A percentile compares a stretch with the other conserved stretches of the same genome.
phyloP scores from a whole-genome alignment of 2,888 invertebrate genomes.

The Lamellibrachia satsuma region DNA sequence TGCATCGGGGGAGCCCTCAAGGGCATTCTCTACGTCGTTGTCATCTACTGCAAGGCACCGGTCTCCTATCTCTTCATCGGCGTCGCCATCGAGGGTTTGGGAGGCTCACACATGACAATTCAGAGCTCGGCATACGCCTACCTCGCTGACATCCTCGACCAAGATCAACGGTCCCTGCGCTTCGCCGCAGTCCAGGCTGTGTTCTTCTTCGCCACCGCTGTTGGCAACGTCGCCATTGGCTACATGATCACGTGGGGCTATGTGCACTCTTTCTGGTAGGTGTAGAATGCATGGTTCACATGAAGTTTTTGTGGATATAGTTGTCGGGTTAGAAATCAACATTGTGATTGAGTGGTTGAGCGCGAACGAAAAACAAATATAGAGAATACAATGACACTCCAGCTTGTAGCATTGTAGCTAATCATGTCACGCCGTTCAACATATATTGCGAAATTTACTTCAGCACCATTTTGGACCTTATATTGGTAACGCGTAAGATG shows the following conservation, averaged over 20 bases:
- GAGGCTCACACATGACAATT: constrained; percentile 28
- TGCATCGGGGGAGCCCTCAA: constrained; percentile 17
- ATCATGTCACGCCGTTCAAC: too few relatives aligned
- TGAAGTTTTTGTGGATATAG: neutral
- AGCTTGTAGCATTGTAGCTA: neutral
- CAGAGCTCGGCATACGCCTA: constrained; percentile 29
- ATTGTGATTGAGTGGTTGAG: neutral
- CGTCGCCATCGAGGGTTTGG: constrained; percentile 19
- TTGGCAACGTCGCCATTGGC: constrained; percentile 25
- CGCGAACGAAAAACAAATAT: neutral
- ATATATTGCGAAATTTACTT: too few relatives aligned
- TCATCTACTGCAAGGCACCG: neutral
- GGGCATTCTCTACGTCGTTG: constrained; percentile 21
- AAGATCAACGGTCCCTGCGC: constrained; percentile 19
- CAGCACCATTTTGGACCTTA: too few relatives aligned
- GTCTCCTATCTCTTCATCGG: neutral
- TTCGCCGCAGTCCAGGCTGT: constrained; percentile 25
- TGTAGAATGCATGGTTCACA: neutral
- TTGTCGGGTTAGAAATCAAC: neutral
- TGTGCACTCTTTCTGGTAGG: constrained; percentile 21
- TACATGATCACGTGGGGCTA: constrained; percentile 24
- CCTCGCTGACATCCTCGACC: constrained; percentile 26
- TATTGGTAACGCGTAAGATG: too few relatives aligned
- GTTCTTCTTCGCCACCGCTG: constrained; percentile 22
- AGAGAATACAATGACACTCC: too few relatives aligned